phyloP scores from a whole-genome alignment of 2,797 vertebrate genomes.

The Hippoglossus hippoglossus region DNA sequence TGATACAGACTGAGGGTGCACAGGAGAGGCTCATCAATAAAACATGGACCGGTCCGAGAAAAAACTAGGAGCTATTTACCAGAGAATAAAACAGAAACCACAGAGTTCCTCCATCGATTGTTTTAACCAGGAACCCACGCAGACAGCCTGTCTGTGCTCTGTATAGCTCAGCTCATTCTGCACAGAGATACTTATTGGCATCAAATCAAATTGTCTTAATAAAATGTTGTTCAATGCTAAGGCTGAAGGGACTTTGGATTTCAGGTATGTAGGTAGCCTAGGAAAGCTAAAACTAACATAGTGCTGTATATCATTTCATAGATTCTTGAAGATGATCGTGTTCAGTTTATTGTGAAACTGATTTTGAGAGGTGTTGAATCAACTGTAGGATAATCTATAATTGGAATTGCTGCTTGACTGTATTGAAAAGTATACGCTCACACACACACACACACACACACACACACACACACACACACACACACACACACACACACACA shows the following conservation, averaged over 20 bases:
- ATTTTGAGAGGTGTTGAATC: neutral
- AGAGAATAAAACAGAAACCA: conserved; percentile 54
- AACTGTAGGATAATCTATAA: too few species aligned
- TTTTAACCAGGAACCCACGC: conserved; percentile 49
- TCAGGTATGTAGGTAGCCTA: neutral
- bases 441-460: neutral
- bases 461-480: neutral
- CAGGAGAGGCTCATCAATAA: conserved; percentile 75
- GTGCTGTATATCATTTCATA: neutral
- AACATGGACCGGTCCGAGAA: conserved; percentile 52
- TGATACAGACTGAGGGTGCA: conserved; percentile 60
- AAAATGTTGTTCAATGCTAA: neutral
- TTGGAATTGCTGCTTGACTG: too few species aligned
- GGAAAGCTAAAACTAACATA: neutral
- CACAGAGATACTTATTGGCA: neutral
- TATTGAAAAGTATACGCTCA: too few species aligned
- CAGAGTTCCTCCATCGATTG: conserved; percentile 56
- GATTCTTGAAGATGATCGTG: neutral
- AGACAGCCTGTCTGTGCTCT: conserved; percentile 25
- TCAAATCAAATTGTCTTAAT: neutral
- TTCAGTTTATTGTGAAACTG: neutral
- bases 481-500: neutral
- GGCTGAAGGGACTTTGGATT: too few species aligned
- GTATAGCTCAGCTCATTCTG: neutral
- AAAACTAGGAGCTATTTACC: conserved; percentile 53